Conservation (phyloP, 2,888 invertebrate genomes). For the Troides oblongomaculatus region DNA sequence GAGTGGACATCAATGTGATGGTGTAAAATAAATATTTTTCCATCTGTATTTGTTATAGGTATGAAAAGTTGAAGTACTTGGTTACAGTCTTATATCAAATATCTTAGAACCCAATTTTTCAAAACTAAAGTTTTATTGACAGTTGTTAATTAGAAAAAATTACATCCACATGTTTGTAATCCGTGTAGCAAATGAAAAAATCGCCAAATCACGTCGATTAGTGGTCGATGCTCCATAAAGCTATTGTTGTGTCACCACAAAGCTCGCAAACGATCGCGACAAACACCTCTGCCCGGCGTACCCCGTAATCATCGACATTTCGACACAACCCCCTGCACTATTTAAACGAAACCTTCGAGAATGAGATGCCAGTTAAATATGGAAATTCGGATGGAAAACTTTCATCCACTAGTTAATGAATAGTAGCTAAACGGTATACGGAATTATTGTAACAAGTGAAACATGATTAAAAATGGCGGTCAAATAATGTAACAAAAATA, state of each 20-base stretch:
- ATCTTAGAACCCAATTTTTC: background rate
- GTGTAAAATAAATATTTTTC: no score
- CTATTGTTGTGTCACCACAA: slow-evolving; percentile 69
- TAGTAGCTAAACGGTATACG: background rate
- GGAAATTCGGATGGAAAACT: slow-evolving; percentile 55
- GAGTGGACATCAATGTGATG: no score
- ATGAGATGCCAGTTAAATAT: slow-evolving; percentile 59
- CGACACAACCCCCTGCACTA: slow-evolving; percentile 58
- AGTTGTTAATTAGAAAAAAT: background rate
- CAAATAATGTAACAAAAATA: background rate
- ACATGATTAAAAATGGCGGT: background rate
- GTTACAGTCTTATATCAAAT: background rate
- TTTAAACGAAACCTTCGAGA: slow-evolving; percentile 58
- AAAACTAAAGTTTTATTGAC: background rate
- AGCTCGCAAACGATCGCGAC: slow-evolving; percentile 52
- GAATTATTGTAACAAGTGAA: background rate
- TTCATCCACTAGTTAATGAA: background rate
- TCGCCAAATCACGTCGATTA: slow-evolving; percentile 77
- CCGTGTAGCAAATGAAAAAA: slow-evolving; percentile 48
- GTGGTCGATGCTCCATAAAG: slow-evolving; percentile 69
- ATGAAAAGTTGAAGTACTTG: background rate
- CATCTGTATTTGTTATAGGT: no score
- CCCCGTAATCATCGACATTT: slow-evolving; percentile 58
- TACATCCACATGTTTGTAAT: slow-evolving; percentile 26
- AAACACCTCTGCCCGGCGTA: slow-evolving; percentile 61